A percentile compares a stretch with the other conserved stretches of the same genome.
Conservation (phyloP, 2,888 invertebrate species). For the Polydesmus complanatus region DNA sequence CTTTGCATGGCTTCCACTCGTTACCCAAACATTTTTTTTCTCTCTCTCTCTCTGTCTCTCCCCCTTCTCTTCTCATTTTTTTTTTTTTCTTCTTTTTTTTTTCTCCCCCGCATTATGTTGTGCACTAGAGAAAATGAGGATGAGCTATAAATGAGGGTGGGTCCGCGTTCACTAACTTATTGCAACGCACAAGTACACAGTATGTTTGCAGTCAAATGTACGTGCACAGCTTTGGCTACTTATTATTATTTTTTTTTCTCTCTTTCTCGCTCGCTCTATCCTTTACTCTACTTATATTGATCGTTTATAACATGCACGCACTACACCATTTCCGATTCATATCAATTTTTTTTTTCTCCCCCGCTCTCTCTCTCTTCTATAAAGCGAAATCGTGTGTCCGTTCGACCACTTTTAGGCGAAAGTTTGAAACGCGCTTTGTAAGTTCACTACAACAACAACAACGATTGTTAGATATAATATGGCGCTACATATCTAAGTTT, state of each 20-base stretch:
- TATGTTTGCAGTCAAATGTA: no score
- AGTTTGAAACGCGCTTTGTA: no score
- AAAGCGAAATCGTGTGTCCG: no score
- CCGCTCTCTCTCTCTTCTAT: no score
- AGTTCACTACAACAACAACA: no score
- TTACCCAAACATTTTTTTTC: slow-evolving; percentile 18
- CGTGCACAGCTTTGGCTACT: neutral
- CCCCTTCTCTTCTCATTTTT: slow-evolving; percentile 4
- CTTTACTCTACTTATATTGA: neutral
- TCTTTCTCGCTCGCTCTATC: neutral
- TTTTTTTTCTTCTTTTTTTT: slow-evolving; percentile 3
- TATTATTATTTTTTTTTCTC: neutral
- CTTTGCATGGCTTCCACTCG: slow-evolving; percentile 13
- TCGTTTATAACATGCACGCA: neutral
- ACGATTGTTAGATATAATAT: no score
- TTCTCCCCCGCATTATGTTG: slow-evolving; percentile 7
- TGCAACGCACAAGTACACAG: slow-evolving; percentile 2
- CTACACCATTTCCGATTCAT: neutral
- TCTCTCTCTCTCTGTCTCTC: slow-evolving; percentile 25
- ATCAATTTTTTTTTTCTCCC: neutral
- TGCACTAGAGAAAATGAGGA: neutral
- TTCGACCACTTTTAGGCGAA: no score
- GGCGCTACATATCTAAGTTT: no score
- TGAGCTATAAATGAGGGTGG: slow-evolving; percentile 13
- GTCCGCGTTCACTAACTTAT: slow-evolving; percentile 4